Percentiles rank a stretch among this genome's conserved stretches.
phyloP scores from a whole-genome alignment of 30 jellyfish, hydroid and myxozoan genomes.

The Hydractinia echinata region DNA sequence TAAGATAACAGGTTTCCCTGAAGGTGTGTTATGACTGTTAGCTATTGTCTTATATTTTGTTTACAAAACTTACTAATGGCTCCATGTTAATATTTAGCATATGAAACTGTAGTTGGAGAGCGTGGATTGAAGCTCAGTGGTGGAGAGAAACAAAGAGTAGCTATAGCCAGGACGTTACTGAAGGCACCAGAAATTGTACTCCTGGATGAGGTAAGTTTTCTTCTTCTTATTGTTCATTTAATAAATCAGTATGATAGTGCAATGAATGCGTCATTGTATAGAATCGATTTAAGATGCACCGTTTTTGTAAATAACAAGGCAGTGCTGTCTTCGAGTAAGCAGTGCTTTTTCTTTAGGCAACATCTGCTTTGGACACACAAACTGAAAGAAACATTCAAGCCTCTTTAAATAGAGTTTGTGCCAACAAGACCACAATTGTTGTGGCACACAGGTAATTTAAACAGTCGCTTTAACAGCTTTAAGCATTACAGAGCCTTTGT shows the following conservation, averaged over 20 bases:
- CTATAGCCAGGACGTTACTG: conserved; percentile 94
- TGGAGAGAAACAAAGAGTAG: conserved; percentile 98
- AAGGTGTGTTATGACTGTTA: conserved; percentile 41
- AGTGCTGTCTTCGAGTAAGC: too few relatives aligned
- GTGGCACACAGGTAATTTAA: conserved; percentile 90
- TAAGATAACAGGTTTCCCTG: conserved; percentile 65
- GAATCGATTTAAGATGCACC: too few relatives aligned
- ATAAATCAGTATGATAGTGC: too few relatives aligned
- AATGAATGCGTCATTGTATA: too few relatives aligned
- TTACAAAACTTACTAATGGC: background rate
- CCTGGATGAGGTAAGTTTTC: conserved; percentile 69
- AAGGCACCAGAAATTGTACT: conserved; percentile 92
- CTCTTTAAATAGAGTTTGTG: conserved; percentile 74
- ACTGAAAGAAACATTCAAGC: conserved; percentile 96
- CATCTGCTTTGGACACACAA: conserved; percentile 94
- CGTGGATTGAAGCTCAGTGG: conserved; percentile 98
- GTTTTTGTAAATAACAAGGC: too few relatives aligned
- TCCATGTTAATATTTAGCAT: conserved; percentile 42
- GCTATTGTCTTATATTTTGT: background rate
- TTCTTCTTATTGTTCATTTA: background rate
- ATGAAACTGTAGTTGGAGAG: conserved; percentile 92
- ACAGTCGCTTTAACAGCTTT: too few relatives aligned
- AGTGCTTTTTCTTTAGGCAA: conserved; percentile 60
- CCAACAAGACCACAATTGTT: conserved; percentile 78
- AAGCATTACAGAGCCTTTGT: too few relatives aligned